phyloP scores from a whole-genome alignment of 1,140 invertebrate species.

The Teleopsis dalmanni region DNA sequence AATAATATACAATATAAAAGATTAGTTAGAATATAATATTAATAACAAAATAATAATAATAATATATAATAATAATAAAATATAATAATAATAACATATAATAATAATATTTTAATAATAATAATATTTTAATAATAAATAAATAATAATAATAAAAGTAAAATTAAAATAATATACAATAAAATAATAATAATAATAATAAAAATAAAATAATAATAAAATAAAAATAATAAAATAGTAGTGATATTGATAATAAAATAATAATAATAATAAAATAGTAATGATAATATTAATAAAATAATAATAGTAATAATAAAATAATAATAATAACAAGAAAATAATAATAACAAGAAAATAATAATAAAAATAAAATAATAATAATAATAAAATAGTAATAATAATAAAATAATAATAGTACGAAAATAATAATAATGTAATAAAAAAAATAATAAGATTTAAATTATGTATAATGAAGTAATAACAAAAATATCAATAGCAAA shows the following conservation, averaged over 20 bases:
- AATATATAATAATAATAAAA: not conserved
- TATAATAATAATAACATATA: not conserved
- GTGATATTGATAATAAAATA: not conserved
- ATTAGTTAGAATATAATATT: not conserved
- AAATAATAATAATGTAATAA: not conserved
- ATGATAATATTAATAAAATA: not conserved
- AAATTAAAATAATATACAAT: not conserved
- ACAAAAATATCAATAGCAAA: conserved; percentile 1
- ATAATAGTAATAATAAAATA: not conserved
- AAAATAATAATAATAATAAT: not conserved
- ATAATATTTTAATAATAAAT: not conserved
- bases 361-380: not conserved
- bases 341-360: not conserved
- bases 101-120: not conserved
- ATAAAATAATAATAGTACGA: not conserved
- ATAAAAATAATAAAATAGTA: not conserved
- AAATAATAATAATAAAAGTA: not conserved
- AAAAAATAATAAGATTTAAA: conserved; percentile 1
- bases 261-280: not conserved
- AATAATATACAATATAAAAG: not conserved
- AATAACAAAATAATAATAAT: not conserved
- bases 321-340: not conserved
- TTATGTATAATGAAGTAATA: not conserved
- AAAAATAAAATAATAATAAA: not conserved
- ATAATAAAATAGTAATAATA: not conserved